Base-by-base conservation (phyloP, 2,888 invertebrate genomes). In the Melieria omissa region DNA sequence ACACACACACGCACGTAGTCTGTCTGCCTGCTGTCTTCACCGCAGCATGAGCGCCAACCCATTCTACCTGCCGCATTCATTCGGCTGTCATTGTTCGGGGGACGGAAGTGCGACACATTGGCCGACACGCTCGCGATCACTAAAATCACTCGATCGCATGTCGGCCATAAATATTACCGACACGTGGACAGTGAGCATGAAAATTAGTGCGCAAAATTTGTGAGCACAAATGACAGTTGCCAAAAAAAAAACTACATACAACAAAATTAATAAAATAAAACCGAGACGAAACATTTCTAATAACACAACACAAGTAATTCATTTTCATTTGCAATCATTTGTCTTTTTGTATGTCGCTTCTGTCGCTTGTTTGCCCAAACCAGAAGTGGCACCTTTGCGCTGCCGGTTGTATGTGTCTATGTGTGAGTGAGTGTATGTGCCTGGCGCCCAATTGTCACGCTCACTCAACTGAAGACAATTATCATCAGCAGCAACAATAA, bases 401-500 rank as follows among this genome's bases (percentile, higher is more conserved):
- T 1, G 8, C 44, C 14, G 46, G 6, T 9, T 46, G 46, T 46
- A 49, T n/a, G 10, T 63, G 41, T 4, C 46, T 63, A 47, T 46
- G 14, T n/a, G 14, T 14, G 29, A 16, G 47, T 16, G 29, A 16
- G 4, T 58, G 29, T 58, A 1, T 58, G 29, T 54, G 47, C 54
- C 45, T 63, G 69, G 69, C 69, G 62, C 62, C 69, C 69, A 69
- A 69, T 69, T 69, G 62, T 63, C 69, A 69, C 62, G 69, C 62
- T 69, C 63, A 69, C 63, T 69, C 69, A 63, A 55, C 63, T 63
- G 63, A 63, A 69, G 69, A 63, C 55, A 55, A 52, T 69, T 62
- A 69, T 63, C 46, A 55, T 46, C 47, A 9, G 46, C 55, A 57
- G 55, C 69, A 62, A 63, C 63, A 62, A 45, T n/a, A 47, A 45